Percentiles rank a stretch among this genome's conserved stretches.
Conservation (phyloP, 2,888 invertebrate species). For the Euclidia mi region DNA sequence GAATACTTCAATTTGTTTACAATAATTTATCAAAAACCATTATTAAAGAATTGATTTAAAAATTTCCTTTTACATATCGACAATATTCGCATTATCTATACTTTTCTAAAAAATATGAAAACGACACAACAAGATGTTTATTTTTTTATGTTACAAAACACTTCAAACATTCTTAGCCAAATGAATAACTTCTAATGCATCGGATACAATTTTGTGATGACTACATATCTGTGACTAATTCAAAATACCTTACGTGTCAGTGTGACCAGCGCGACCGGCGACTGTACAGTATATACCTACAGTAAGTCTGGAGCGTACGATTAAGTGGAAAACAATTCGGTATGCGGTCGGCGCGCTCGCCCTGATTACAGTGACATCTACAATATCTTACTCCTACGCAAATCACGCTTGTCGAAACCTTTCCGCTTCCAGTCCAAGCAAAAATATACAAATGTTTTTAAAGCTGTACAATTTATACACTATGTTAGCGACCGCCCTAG, state of each 20-base stretch:
- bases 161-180: constrained; percentile 81
- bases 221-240: constrained; percentile 83
- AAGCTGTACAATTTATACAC: constrained; percentile 88
- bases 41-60: constrained; percentile 72
- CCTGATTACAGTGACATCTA: constrained; percentile 62
- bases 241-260: constrained; percentile 75
- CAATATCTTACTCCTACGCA: constrained; percentile 73
- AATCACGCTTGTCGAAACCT: constrained; percentile 75
- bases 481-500: constrained; percentile 65
- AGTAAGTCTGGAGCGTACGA: constrained; percentile 40
- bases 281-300: constrained; percentile 42
- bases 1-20: constrained; percentile 81
- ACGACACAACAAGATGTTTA: constrained; percentile 87
- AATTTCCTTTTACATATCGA: constrained; percentile 75
- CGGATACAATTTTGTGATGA: constrained; percentile 85
- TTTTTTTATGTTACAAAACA: constrained; percentile 74
- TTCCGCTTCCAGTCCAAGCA: constrained; percentile 79
- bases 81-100: constrained; percentile 80
- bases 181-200: constrained; percentile 77
- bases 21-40: constrained; percentile 82
- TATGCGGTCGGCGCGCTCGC: constrained; percentile 38
- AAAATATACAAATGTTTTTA: constrained; percentile 87
- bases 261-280: constrained; percentile 52
- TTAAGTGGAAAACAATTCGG: constrained; percentile 41
- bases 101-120: constrained; percentile 86